phyloP scores from a whole-genome alignment of 1,140 invertebrate genomes.

The Zaprionus gabonicus region DNA sequence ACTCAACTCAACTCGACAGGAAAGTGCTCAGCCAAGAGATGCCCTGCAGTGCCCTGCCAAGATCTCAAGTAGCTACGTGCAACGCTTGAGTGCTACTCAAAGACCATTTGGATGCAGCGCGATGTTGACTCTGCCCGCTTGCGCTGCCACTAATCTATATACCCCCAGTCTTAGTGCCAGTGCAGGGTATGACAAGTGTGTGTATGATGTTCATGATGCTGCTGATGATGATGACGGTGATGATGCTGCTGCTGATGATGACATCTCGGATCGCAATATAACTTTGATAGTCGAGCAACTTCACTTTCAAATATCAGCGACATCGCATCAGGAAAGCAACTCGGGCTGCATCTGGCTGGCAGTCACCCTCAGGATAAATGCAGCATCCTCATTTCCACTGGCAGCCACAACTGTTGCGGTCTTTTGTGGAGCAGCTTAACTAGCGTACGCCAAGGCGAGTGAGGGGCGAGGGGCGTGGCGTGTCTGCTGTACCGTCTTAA shows the following conservation, averaged over 20 bases:
- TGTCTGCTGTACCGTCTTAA: conserved; percentile 12
- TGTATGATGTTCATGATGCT: conserved; percentile 13
- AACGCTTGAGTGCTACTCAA: neutral
- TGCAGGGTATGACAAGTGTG: conserved; percentile 29
- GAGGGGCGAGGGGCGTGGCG: neutral
- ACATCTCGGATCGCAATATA: conserved; percentile 17
- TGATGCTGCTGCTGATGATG: conserved; percentile 21
- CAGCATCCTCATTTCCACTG: conserved; percentile 71
- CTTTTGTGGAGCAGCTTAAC: conserved; percentile 21
- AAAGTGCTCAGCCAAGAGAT: conserved; percentile 40
- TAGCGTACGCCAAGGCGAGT: neutral
- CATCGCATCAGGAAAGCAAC: conserved; percentile 61
- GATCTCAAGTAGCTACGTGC: neutral
- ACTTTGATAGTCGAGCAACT: conserved; percentile 48
- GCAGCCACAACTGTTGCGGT: conserved; percentile 59
- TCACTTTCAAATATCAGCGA: conserved; percentile 78
- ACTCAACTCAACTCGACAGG: neutral
- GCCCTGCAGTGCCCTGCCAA: conserved; percentile 24
- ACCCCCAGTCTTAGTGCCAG: neutral
- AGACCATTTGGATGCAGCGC: neutral
- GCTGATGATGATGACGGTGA: neutral
- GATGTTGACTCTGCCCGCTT: neutral
- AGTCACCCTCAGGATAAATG: conserved; percentile 67
- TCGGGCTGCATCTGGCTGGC: conserved; percentile 27
- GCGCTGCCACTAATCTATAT: neutral